phyloP scores from a whole-genome alignment of 2,113 vertebrate genomes.

The Nothoprocta perdicaria region DNA sequence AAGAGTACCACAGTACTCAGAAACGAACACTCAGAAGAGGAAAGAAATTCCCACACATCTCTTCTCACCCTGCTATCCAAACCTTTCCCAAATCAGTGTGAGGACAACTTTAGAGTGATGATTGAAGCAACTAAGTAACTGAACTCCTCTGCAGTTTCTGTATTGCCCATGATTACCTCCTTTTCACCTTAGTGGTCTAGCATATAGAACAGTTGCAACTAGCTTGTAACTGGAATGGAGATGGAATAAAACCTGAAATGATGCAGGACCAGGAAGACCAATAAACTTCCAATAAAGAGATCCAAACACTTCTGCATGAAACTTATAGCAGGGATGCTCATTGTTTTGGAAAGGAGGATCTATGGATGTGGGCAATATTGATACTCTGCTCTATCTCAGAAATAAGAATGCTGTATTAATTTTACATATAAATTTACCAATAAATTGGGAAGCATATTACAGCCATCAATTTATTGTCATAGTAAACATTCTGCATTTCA shows the following conservation, averaged over 20 bases:
- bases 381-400: neutral
- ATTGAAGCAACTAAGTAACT: conserved; percentile 40
- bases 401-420: neutral
- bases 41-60: conserved; percentile 42
- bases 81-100: neutral
- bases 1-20: conserved; percentile 3
- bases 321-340: neutral
- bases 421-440: neutral
- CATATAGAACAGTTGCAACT: neutral
- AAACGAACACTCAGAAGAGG: conserved; percentile 26
- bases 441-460: conserved; percentile 14
- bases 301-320: neutral
- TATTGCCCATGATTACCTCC: neutral
- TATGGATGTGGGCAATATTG: neutral
- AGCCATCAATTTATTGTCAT: neutral
- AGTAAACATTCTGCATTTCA: neutral
- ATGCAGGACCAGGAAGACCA: neutral
- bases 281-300: neutral
- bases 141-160: conserved; percentile 25
- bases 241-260: conserved; percentile 36
- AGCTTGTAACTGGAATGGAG: neutral
- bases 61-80: neutral
- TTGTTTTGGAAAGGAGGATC: neutral
- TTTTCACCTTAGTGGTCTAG: neutral
- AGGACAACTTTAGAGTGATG: conserved; percentile 27